Evolutionary conservation across 1,140 invertebrate genomes (phyloP), one percentile per base, ranked within the genome.

Genomic region (Euschistus heros): DNA sequence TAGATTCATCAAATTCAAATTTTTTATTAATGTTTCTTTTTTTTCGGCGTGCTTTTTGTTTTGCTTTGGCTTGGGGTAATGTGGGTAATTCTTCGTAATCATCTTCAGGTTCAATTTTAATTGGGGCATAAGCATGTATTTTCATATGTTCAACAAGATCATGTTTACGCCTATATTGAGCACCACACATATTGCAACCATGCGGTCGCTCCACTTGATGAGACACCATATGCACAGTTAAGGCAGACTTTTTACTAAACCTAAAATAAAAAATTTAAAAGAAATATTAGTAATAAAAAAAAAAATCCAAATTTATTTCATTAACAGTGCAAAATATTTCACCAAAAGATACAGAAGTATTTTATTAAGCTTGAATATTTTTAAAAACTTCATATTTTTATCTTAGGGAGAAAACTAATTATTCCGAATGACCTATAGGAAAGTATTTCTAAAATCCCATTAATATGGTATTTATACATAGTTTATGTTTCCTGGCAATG

Each of bases 191-290:
- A 73, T 89, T 89, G 71, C 88, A 89, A 54, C 83, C 81, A 72
- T 88, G 85, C 0, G 86, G 86, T 5, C 86, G 75, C 73, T 90
- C 87, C 30, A 84, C 87, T 72, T 90, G 87, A 76, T 91, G 88
- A 0, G 87, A 83, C 1, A 89, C 81, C 86, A 91, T 90, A 71
- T 91, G 88, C 73, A 87, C 88, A 82, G 89, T 88, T 0, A 90
- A 76, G 65, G 86, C 88, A 15, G 84, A 84, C 72, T 91, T 91
- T 72, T 90, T 90, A 6, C 86, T 80, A 71, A 91, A 91, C 47
- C 47, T 50, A 22, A 47, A 50, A 50, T 6, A 50, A 47, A 47
- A 47, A 47, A 6, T 47, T 6, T 20, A 20, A 50, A 50, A 22
- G 14, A 50, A 2, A 7, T 1, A 50, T 50, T 50, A n/a, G 0